Base-by-base conservation (phyloP, 2,113 vertebrate species). In the Pelvicachromis taeniatus region DNA sequence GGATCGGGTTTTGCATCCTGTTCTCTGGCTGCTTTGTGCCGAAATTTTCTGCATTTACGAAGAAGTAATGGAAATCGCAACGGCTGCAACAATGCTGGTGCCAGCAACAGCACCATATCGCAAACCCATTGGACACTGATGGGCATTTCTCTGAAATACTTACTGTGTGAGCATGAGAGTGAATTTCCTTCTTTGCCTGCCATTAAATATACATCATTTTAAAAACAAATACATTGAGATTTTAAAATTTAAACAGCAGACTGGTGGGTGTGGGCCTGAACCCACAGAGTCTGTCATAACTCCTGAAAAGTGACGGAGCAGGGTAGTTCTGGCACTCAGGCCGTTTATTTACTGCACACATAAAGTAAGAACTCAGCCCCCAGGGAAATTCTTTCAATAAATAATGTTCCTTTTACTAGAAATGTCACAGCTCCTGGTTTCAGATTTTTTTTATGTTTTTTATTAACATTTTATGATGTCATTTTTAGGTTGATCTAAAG, bases 241-340 rank as follows among this genome's bases (percentile, higher is more conserved):
- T 88, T 94, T 65, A 87, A 92, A 89, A 80, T 91, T 79, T 86
- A 75, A 93, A 86, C 70, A 89, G 81, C 29, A 55, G 29, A 63
- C 21, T 16, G 13, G 33, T n/a, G 83, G 56, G 29, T 80, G 29
- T 77, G 33, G 68, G 26, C 17, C 70, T 59, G 33, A 85, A 31
- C n/a, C 55, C 13, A 9, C 3, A 82, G 48, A 52, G 54, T 45
- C 13, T 55, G 55, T 48, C 81, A 78, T 10, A 77, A 7, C 53
- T 82, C 54, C 56, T 50, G 52, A 12, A 84, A 40, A 58, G 48
- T 5, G n/a, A 56, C 38, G 52, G 48, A 45, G 52, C 17, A 13
- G 6, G 14, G 70, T 5, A 19, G 19, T 52, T 75, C 70, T 63
- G 14, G 56, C 54, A 26, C 23, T 59, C 77, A 13, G 45, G 52